Evolutionary conservation across 2,113 vertebrate species (phyloP), one percentile per base, ranked within the genome.

Genomic region (Aldabrachelys gigantea): DNA sequence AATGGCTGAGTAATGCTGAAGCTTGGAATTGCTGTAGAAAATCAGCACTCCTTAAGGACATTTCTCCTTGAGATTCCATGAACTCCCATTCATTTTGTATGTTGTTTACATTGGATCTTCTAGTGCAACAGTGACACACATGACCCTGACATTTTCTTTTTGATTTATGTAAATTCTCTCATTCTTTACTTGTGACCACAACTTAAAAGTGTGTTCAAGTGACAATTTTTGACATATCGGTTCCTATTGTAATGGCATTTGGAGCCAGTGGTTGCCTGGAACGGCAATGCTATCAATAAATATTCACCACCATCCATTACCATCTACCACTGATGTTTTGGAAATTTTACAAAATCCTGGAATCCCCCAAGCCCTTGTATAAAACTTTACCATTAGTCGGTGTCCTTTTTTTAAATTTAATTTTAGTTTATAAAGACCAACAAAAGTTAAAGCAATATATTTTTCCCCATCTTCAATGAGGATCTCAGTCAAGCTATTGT

Each of bases 31-130:
- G 85, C 5, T 91, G 62, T 54, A 95, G 89, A 92, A 97, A 97
- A 91, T 92, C 96, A 96, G 94, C 94, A 95, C 49, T 96, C 95
- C 89, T 96, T 82, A 91, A 95, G 91, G 81, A 78, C 89, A 82
- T 86, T 38, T 96, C 82, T 24, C 83, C 92, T n/a, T 91, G 89
- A 92, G 87, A 94, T 92, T 92, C 85, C 2, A 6, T 22, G 31
- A 89, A 69, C 57, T 90, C 82, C 35, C 82, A 84, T 59, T 88
- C 8, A 1, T 93, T 93, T 65, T 35, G 27, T 52, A 93, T 89
- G 82, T 96, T 97, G 89, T 95, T 97, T 96, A 94, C 2, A 1
- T 82, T 92, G 94, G 52, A 82, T 85, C 93, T 91, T 91, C 84
- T 80, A 79, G 84, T 81, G 87, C 88, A 81, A 17, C 27, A 31